These are phyloP conservation scores for Opisthograptis luteolata DNA, from an alignment of 2,888 invertebrate genomes.

Conservation along the genomic window DNA sequence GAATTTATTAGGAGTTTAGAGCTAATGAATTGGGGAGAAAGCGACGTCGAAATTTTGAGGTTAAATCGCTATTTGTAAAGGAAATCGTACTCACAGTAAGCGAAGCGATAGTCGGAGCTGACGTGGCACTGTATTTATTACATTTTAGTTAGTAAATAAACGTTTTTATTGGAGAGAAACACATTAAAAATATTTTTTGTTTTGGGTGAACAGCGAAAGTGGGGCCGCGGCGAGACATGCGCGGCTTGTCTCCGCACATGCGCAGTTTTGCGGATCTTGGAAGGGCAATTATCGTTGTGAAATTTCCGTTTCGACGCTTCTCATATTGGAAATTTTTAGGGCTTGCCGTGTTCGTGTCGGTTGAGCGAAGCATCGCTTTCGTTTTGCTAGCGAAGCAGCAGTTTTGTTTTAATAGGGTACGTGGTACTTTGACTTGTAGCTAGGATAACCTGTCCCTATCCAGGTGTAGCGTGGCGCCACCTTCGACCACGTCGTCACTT, in stretches of 20 bases:
- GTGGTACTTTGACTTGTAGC: no score
- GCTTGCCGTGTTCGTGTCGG: slow-evolving; percentile 55
- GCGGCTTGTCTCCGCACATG: slow-evolving; percentile 60
- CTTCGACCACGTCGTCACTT: no score
- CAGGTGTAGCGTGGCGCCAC: no score
- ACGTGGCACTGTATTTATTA: slow-evolving; percentile 31
- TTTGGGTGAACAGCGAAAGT: slow-evolving; percentile 55
- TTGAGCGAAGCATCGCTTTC: slow-evolving; percentile 1
- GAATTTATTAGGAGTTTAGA: slow-evolving; percentile 2
- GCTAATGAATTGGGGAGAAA: slow-evolving; percentile 2
- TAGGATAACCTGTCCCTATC: no score
- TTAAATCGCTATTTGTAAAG: slow-evolving; percentile 12
- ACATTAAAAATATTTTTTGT: slow-evolving; percentile 52
- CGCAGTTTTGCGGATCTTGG: slow-evolving; percentile 42
- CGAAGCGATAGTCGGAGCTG: slow-evolving; percentile 26
- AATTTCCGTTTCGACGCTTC: slow-evolving; percentile 68
- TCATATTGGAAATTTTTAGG: slow-evolving; percentile 66
- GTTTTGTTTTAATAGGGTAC: background rate
- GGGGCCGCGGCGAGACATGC: slow-evolving; percentile 59
- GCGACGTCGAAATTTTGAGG: slow-evolving; percentile 19
- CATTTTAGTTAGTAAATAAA: slow-evolving; percentile 9
- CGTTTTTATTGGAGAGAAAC: background rate
- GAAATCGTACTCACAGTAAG: slow-evolving; percentile 32
- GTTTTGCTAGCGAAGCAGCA: background rate
- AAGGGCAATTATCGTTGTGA: slow-evolving; percentile 68